phyloP scores from a whole-genome alignment of 2,113 vertebrate genomes.

The Synchiropus splendidus region DNA sequence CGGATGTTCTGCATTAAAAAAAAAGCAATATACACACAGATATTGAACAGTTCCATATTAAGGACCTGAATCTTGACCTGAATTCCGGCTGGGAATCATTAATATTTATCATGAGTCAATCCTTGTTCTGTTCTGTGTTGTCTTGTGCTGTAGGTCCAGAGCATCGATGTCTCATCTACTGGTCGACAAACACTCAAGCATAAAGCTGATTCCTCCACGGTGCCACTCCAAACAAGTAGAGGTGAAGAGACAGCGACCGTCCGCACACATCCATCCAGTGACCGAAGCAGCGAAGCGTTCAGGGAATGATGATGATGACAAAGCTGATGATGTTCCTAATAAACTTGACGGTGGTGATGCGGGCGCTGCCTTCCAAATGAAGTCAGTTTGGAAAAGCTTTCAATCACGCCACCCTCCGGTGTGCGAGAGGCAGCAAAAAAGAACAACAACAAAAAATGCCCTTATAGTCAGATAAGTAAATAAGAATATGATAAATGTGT shows the following conservation, averaged over 20 bases:
- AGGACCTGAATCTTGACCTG: too few relatives aligned
- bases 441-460: slow-evolving; percentile 32
- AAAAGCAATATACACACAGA: too few relatives aligned
- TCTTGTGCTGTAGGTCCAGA: too few relatives aligned
- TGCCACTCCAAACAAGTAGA: background rate
- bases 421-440: slow-evolving; percentile 30
- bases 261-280: slow-evolving; percentile 1
- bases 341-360: slow-evolving; percentile 7
- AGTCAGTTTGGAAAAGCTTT: slow-evolving; percentile 12
- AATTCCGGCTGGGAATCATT: too few relatives aligned
- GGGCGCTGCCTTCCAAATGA: slow-evolving; percentile 6
- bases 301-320: slow-evolving; percentile 16
- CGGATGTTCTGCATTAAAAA: too few relatives aligned
- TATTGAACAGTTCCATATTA: too few relatives aligned
- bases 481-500: too few relatives aligned
- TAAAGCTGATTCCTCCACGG: too few relatives aligned
- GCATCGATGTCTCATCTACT: too few relatives aligned
- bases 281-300: background rate
- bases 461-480: slow-evolving; percentile 30
- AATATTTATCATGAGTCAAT: too few relatives aligned
- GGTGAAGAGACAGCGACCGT: background rate
- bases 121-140: too few relatives aligned
- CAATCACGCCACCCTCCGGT: slow-evolving; percentile 16
- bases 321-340: slow-evolving; percentile 8
- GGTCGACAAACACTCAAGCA: too few relatives aligned